A percentile compares a stretch with the other conserved stretches of the same genome.
phyloP scores from a whole-genome alignment of 2,113 vertebrate genomes.

The Corydoras maculifer region DNA sequence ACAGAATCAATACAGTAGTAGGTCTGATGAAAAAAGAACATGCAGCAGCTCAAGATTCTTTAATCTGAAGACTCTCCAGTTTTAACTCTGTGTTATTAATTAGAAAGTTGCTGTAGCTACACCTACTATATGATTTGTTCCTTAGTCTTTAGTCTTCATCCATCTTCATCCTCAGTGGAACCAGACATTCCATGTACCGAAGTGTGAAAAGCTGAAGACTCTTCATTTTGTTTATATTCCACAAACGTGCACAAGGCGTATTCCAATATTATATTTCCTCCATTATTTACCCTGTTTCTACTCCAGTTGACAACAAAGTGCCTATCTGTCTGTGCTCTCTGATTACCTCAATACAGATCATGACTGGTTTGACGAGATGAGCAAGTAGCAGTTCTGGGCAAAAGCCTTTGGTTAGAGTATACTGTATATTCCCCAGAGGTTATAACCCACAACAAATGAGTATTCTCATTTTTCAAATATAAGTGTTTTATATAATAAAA shows the following conservation, averaged over 20 bases:
- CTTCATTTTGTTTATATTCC: neutral
- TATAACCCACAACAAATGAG: neutral
- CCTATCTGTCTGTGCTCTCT: conserved; percentile 11
- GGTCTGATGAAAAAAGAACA: no score
- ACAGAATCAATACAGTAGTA: neutral
- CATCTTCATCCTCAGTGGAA: neutral
- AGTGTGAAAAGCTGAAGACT: neutral
- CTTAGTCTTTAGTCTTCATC: neutral
- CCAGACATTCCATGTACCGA: neutral
- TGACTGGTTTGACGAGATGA: conserved; percentile 57
- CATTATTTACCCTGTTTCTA: neutral
- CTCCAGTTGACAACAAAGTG: conserved; percentile 15
- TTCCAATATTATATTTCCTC: conserved; percentile 24
- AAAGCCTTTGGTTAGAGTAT: neutral
- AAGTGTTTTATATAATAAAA: neutral
- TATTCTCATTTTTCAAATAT: neutral
- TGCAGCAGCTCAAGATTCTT: neutral
- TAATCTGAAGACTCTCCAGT: neutral
- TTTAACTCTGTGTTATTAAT: neutral
- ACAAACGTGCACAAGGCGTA: conserved; percentile 6
- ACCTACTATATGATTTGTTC: neutral
- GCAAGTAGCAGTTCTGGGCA: conserved; percentile 41
- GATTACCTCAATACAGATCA: conserved; percentile 11
- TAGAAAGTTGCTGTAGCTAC: neutral
- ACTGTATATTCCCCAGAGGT: conserved; percentile 2